Percentiles rank a stretch among this genome's conserved stretches.
phyloP scores from a whole-genome alignment of 2,113 vertebrate genomes.

The Corydoras sp. region DNA sequence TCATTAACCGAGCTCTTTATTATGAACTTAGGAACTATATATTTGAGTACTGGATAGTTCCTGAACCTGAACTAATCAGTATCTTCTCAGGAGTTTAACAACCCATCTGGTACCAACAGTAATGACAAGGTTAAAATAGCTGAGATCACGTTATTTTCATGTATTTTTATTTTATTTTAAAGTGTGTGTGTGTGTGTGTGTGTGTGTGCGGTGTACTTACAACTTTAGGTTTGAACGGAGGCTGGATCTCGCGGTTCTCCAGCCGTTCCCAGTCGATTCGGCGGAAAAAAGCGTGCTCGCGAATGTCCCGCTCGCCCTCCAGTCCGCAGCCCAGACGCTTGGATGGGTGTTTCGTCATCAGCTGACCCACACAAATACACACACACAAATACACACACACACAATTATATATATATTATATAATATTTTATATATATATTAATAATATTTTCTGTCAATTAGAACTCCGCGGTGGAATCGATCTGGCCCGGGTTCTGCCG shows the following conservation, averaged over 20 bases:
- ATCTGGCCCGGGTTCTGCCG: not conserved
- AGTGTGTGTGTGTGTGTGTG: not conserved
- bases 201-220: constrained; percentile 64
- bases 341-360: constrained; percentile 94
- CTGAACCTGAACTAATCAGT: too few relatives aligned
- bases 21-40: too few relatives aligned
- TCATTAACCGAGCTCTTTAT: too few relatives aligned
- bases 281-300: constrained; percentile 92
- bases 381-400: not conserved
- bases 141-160: not conserved
- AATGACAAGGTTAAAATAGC: too few relatives aligned
- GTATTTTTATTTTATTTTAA: not conserved
- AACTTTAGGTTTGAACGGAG: constrained; percentile 96
- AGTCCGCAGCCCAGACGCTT: constrained; percentile 87
- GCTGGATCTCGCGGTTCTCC: constrained; percentile 85
- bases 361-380: constrained; percentile 53
- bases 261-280: constrained; percentile 97
- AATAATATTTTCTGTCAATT: not conserved
- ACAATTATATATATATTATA: not conserved
- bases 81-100: too few relatives aligned
- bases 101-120: too few relatives aligned
- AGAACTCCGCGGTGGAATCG: not conserved
- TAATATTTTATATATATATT: not conserved
- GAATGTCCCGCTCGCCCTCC: constrained; percentile 86
- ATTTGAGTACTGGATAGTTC: too few relatives aligned